These are phyloP conservation scores for Apamea crenata DNA, from an alignment of 2,888 invertebrate genomes.

Conservation along the genomic window DNA sequence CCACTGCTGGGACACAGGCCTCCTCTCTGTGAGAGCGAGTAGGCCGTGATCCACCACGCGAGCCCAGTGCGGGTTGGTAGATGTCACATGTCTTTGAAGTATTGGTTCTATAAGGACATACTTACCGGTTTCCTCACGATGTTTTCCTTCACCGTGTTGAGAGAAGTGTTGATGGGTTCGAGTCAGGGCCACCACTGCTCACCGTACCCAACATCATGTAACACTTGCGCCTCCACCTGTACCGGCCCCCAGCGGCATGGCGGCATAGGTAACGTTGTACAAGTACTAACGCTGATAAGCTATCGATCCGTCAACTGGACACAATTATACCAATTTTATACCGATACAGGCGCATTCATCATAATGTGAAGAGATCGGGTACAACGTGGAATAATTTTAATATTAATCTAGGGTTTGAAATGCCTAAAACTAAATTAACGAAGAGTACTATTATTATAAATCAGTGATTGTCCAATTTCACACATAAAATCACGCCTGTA, in stretches of 20 bases:
- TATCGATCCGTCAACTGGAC: conserved; percentile 53
- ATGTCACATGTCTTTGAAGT: no score
- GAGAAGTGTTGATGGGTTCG: no score
- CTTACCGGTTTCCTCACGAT: no score
- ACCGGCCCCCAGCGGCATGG: conserved; percentile 23
- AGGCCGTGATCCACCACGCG: no score
- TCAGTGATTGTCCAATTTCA: not conserved
- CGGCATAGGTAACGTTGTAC: conserved; percentile 24
- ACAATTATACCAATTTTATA: conserved; percentile 42
- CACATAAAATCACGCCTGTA: not conserved
- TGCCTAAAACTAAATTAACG: not conserved
- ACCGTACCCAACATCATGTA: not conserved
- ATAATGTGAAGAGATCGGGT: conserved; percentile 18
- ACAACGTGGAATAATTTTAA: conserved; percentile 14
- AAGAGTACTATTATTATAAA: not conserved
- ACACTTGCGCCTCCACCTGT: conserved; percentile 25
- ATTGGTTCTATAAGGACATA: no score
- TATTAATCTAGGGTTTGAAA: not conserved
- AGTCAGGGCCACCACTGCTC: not conserved
- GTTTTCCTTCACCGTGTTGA: no score
- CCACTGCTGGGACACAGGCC: no score
- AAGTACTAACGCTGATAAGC: conserved; percentile 45
- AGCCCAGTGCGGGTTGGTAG: no score
- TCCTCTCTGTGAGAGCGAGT: no score
- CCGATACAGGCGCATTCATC: conserved; percentile 1